phyloP scores from a whole-genome alignment of 2,797 vertebrate genomes.

The Melanotaenia pygmaea region DNA sequence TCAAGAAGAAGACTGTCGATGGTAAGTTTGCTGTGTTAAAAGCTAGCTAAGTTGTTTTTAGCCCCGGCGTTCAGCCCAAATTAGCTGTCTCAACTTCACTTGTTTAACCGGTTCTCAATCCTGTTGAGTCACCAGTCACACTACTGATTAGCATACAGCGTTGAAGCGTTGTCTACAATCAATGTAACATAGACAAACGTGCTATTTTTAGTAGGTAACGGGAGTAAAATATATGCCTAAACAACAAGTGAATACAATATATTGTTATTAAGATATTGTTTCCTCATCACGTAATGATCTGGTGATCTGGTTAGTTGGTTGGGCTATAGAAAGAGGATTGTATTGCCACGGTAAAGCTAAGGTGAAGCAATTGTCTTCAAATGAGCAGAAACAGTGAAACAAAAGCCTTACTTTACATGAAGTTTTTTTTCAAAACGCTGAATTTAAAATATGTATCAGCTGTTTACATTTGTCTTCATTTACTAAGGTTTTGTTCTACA shows the following conservation, averaged over 20 bases:
- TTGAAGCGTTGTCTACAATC: neutral
- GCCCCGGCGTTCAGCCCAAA: slow-evolving; percentile 21
- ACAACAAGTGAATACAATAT: neutral
- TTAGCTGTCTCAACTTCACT: slow-evolving; percentile 29
- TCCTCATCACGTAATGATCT: neutral
- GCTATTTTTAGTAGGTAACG: neutral
- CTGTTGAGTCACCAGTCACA: slow-evolving; percentile 35
- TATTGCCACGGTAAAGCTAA: neutral
- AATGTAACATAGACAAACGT: neutral
- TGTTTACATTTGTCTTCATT: neutral
- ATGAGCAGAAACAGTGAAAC: neutral
- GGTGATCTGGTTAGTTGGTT: neutral
- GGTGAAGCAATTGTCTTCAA: neutral
- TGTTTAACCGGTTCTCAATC: slow-evolving; percentile 56
- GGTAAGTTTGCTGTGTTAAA: slow-evolving; percentile 85
- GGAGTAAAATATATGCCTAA: neutral
- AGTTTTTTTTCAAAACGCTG: neutral
- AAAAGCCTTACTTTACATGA: neutral
- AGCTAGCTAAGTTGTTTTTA: slow-evolving; percentile 77
- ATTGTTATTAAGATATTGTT: neutral
- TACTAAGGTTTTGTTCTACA: neutral
- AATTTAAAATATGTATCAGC: neutral
- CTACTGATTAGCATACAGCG: neutral
- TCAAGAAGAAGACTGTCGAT: slow-evolving; percentile 97
- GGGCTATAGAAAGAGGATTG: neutral